These are phyloP conservation scores for Diarsia dahlii DNA, from an alignment of 2,888 invertebrate genomes.

Conservation along the genomic window DNA sequence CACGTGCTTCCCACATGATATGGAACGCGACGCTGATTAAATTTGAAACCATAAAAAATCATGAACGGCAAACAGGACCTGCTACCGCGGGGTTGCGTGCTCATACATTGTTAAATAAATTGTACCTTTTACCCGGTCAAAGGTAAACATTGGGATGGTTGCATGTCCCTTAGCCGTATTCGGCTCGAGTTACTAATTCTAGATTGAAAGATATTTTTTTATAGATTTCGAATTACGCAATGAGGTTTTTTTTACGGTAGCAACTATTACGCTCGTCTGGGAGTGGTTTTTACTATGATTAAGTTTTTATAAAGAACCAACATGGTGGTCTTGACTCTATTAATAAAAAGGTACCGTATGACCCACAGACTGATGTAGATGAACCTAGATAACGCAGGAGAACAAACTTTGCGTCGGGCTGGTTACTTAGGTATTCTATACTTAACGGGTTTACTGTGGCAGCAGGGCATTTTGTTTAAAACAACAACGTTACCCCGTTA, in stretches of 20 bases:
- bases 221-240: slow-evolving; percentile 60
- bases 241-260: slow-evolving; percentile 43
- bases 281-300: slow-evolving; percentile 24
- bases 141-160: slow-evolving; percentile 69
- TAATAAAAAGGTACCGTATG: slow-evolving; percentile 1
- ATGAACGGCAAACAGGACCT: slow-evolving; percentile 69
- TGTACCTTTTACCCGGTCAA: slow-evolving; percentile 62
- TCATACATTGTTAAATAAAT: slow-evolving; percentile 69
- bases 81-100: slow-evolving; percentile 67
- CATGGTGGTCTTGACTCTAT: not conserved
- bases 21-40: slow-evolving; percentile 79
- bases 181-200: slow-evolving; percentile 56
- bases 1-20: slow-evolving; percentile 67
- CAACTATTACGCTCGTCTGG: slow-evolving; percentile 22
- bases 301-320: slow-evolving; percentile 14
- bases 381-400: no score
- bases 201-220: slow-evolving; percentile 66
- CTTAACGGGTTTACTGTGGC: no score
- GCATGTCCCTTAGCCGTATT: slow-evolving; percentile 70
- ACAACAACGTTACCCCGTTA: no score
- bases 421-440: no score
- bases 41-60: slow-evolving; percentile 84
- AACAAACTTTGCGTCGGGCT: no score
- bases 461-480: no score
- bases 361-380: no score